phyloP scores from a whole-genome alignment of 2,888 invertebrate species.

The Eudemis profundana region DNA sequence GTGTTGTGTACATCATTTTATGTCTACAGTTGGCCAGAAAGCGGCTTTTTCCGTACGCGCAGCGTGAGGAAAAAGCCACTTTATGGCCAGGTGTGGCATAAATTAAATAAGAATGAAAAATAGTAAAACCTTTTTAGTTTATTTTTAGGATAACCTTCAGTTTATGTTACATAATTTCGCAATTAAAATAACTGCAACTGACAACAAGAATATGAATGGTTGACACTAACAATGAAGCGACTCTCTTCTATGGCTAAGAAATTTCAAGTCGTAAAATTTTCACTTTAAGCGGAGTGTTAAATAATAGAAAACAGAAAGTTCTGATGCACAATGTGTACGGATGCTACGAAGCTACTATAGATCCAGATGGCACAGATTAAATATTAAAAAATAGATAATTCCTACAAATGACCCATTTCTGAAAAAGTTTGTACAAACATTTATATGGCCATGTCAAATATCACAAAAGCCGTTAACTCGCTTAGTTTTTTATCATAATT shows the following conservation, averaged over 20 bases:
- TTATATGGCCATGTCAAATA: no score
- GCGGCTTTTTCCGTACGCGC: no score
- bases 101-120: no score
- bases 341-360: background rate
- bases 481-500: no score
- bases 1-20: no score
- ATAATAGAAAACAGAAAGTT: constrained; percentile 32
- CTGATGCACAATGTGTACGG: background rate
- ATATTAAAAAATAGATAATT: no score
- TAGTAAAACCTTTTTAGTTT: background rate
- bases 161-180: constrained; percentile 29
- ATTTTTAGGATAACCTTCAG: constrained; percentile 11
- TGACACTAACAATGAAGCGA: constrained; percentile 16
- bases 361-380: background rate
- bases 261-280: constrained; percentile 29
- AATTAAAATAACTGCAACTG: constrained; percentile 6
- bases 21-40: no score
- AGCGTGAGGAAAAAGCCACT: no score
- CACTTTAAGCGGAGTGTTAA: constrained; percentile 32
- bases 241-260: constrained; percentile 11
- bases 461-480: no score
- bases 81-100: no score
- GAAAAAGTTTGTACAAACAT: no score
- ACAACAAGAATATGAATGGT: constrained; percentile 14
- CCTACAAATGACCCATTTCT: no score